A percentile compares a stretch with the other conserved stretches of the same genome.
Conservation (phyloP, 2,797 vertebrate genomes). For the Esox masquinongy region DNA sequence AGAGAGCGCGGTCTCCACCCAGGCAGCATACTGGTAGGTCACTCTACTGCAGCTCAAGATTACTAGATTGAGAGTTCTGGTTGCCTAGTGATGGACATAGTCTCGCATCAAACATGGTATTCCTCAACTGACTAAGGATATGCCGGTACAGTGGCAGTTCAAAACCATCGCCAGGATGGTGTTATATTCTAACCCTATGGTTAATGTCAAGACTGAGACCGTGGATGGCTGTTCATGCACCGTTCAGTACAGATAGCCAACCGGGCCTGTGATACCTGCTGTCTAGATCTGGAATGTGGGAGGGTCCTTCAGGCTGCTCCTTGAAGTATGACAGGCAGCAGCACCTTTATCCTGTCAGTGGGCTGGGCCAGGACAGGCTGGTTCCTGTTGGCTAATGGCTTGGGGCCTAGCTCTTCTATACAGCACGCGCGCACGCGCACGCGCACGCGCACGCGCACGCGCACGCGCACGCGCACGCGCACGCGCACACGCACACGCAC, state of each 20-base stretch:
- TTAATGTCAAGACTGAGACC: not conserved
- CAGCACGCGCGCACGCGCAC: constrained; percentile 1
- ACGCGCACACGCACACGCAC: constrained; percentile 14
- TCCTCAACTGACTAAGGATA: too few species aligned
- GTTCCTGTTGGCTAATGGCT: not conserved
- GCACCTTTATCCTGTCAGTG: not conserved
- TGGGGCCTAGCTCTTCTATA: not conserved
- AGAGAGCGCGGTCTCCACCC: too few species aligned
- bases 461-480: not conserved
- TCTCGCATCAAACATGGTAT: too few species aligned
- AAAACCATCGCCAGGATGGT: too few species aligned
- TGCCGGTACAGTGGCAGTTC: too few species aligned
- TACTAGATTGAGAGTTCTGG: too few species aligned
- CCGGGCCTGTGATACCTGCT: not conserved
- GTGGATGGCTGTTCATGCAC: not conserved
- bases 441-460: not conserved
- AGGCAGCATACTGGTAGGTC: too few species aligned
- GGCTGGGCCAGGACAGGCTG: not conserved
- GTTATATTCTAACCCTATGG: not conserved
- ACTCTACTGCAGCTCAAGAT: too few species aligned
- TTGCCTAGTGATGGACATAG: too few species aligned
- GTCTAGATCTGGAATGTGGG: not conserved
- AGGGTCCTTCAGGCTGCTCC: not conserved
- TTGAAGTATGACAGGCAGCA: not conserved
- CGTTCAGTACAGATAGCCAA: not conserved